Percentiles rank a stretch among this genome's conserved stretches.
phyloP scores from a whole-genome alignment of 2,888 invertebrate genomes.

The Diplolepis rosae region DNA sequence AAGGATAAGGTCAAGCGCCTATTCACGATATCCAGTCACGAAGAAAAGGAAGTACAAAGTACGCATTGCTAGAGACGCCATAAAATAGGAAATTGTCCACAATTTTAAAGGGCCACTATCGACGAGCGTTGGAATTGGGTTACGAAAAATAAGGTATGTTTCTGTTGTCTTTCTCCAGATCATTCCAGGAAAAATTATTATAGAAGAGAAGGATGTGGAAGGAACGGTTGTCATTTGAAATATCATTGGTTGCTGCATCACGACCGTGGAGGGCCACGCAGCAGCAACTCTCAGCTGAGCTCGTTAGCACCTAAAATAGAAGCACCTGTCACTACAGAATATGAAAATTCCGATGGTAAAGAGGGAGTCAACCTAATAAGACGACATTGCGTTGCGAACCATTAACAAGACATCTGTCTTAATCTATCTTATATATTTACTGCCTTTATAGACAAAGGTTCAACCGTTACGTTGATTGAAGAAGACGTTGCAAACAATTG shows the following conservation, averaged over 20 bases:
- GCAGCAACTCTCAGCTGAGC: background rate
- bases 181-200: background rate
- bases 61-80: background rate
- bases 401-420: no score
- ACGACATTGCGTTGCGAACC: background rate
- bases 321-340: background rate
- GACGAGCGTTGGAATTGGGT: conserved; percentile 19
- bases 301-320: background rate
- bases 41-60: background rate
- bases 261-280: background rate
- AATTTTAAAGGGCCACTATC: background rate
- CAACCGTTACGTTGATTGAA: background rate
- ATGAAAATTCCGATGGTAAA: background rate
- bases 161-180: background rate
- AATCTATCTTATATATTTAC: no score
- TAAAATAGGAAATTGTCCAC: background rate
- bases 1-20: no score
- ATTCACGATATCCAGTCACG: no score
- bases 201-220: background rate
- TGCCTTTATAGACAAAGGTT: background rate
- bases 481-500: background rate
- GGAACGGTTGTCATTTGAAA: background rate
- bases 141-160: background rate
- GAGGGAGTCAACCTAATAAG: background rate
- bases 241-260: background rate